Percentiles rank a stretch among this genome's conserved stretches.
Conservation (phyloP, 1,140 invertebrate species). For the Papilio machaon region DNA sequence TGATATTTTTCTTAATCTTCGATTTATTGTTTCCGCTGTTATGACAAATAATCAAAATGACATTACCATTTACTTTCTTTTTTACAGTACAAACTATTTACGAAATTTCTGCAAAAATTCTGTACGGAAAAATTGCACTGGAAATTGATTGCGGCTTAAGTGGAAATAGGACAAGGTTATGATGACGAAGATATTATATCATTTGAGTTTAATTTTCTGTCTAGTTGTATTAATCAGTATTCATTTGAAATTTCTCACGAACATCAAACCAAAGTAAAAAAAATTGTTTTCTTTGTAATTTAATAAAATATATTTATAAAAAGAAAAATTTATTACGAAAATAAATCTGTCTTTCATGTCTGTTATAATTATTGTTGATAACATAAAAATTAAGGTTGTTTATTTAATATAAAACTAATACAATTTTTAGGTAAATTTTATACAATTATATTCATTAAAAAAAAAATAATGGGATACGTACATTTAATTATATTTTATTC, state of each 20-base stretch:
- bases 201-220: too few species aligned
- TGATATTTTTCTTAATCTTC: not conserved
- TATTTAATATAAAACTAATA: not conserved
- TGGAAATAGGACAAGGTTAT: not conserved
- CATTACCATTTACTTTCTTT: not conserved
- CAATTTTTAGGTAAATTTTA: too few species aligned
- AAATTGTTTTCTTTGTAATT: not conserved
- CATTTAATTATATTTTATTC: too few species aligned
- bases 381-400: not conserved
- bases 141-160: too few species aligned
- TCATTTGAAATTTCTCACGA: too few species aligned
- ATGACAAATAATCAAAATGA: not conserved
- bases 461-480: too few species aligned
- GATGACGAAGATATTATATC: not conserved
- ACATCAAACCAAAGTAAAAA: too few species aligned
- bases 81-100: too few species aligned
- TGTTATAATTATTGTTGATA: not conserved
- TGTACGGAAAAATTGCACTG: too few species aligned
- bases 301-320: not conserved
- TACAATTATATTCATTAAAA: too few species aligned
- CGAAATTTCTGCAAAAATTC: too few species aligned
- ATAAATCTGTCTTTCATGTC: not conserved
- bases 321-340: slow-evolving; percentile 1
- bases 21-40: not conserved
- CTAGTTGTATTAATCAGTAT: too few species aligned